phyloP scores from a whole-genome alignment of 2,888 invertebrate species.

The Andrena dorsata region DNA sequence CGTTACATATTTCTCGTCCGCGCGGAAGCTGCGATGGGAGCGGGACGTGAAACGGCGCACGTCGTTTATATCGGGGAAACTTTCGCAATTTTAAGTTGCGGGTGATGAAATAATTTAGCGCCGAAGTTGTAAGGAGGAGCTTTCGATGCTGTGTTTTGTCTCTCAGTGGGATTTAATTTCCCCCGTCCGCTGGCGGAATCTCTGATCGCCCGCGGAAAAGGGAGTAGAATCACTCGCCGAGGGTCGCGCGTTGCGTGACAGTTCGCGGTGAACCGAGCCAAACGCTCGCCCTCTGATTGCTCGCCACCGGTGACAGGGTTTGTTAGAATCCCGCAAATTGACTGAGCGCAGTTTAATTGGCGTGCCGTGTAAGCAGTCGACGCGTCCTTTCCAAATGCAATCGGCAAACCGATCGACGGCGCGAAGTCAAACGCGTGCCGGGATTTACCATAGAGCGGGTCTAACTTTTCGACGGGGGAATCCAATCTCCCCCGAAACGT shows the following conservation, averaged over 20 bases:
- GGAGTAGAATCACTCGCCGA: not conserved
- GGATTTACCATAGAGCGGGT: not conserved
- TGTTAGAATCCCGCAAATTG: constrained; percentile 30
- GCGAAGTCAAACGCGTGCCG: constrained; percentile 2
- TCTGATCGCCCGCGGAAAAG: not conserved
- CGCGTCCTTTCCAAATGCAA: constrained; percentile 16
- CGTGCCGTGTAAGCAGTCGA: constrained; percentile 41
- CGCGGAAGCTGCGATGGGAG: not conserved
- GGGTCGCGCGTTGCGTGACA: not conserved
- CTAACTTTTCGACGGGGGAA: not conserved
- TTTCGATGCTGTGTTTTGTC: not conserved
- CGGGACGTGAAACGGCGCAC: not conserved
- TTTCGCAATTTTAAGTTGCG: constrained; percentile 26
- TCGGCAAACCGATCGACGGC: constrained; percentile 25
- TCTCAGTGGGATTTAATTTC: constrained; percentile 27
- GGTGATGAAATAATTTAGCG: constrained; percentile 28
- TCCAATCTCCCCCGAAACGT: not conserved
- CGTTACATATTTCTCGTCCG: not conserved
- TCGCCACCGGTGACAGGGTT: constrained; percentile 10
- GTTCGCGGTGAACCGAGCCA: not conserved
- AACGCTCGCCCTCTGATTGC: constrained; percentile 3
- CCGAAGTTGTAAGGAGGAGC: not conserved
- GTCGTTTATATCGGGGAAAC: not conserved
- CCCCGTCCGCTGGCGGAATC: not conserved
- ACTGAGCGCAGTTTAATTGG: constrained; percentile 37